These are phyloP conservation scores for Trochalopteron elliotii DNA, from an alignment of 2,113 vertebrate species.

Conservation along the genomic window DNA sequence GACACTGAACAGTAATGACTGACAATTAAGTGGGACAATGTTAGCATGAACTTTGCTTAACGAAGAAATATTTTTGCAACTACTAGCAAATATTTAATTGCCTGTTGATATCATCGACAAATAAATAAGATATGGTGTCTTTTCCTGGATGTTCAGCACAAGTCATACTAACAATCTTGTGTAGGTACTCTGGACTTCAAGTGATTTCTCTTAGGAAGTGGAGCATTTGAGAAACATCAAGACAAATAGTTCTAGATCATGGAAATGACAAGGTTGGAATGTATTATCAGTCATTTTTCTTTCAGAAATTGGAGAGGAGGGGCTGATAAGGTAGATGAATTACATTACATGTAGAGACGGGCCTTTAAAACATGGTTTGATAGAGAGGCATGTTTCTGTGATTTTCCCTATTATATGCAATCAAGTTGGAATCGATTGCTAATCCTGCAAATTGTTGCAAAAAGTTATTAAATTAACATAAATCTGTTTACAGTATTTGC, in stretches of 20 bases:
- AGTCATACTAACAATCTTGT: background rate
- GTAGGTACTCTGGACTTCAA: background rate
- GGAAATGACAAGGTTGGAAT: background rate
- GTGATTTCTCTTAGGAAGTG: background rate
- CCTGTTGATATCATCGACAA: background rate
- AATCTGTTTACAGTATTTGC: background rate
- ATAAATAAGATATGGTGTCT: background rate
- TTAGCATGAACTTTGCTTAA: background rate
- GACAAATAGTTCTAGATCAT: background rate
- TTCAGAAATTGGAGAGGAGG: background rate
- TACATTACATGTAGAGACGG: background rate
- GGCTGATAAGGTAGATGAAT: background rate
- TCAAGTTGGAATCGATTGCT: background rate
- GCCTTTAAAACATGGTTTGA: background rate
- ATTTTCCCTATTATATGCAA: background rate
- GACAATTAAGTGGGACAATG: background rate
- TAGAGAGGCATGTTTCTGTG: background rate
- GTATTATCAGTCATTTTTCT: background rate
- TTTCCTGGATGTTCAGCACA: background rate
- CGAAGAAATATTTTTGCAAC: background rate
- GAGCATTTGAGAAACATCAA: background rate
- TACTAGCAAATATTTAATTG: constrained; percentile 7
- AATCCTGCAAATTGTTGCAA: background rate
- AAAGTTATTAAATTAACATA: background rate
- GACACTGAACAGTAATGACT: background rate